Percentiles rank a stretch among this genome's conserved stretches.
Conservation (phyloP, 2,113 vertebrate species). For the Diadophis punctatus region DNA sequence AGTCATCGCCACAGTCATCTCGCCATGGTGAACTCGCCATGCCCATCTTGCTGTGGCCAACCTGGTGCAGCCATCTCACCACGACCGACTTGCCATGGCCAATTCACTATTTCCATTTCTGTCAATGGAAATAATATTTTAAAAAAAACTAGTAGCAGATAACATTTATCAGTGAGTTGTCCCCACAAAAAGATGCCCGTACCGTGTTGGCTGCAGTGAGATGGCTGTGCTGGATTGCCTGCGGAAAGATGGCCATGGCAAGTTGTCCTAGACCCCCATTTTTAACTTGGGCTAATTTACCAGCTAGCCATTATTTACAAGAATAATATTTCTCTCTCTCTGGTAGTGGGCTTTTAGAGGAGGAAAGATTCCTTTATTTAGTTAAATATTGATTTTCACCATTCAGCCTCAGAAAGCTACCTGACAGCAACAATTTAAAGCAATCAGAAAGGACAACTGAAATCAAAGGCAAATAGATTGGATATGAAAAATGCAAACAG, state of each 20-base stretch:
- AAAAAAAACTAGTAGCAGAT: background rate
- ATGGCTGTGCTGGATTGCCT: background rate
- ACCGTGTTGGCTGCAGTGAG: background rate
- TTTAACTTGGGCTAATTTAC: background rate
- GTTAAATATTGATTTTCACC: background rate
- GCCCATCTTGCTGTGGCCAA: too few species aligned
- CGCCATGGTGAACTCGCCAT: fast-evolving
- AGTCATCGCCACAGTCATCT: background rate
- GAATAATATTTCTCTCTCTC: background rate
- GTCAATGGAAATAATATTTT: background rate
- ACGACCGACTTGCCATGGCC: too few species aligned
- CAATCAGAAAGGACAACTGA: background rate
- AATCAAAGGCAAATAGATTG: background rate
- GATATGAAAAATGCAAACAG: background rate
- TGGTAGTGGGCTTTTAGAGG: background rate
- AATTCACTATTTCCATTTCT: background rate
- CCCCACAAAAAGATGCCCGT: background rate
- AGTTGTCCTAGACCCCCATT: background rate
- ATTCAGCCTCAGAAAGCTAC: background rate
- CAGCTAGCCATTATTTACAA: background rate
- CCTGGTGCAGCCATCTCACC: too few species aligned
- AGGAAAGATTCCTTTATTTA: background rate
- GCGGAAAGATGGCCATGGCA: background rate
- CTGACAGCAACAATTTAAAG: background rate
- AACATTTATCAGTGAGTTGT: background rate